These are phyloP conservation scores for Alethe diademata DNA, from an alignment of 2,113 vertebrate species.

Conservation along the genomic window DNA sequence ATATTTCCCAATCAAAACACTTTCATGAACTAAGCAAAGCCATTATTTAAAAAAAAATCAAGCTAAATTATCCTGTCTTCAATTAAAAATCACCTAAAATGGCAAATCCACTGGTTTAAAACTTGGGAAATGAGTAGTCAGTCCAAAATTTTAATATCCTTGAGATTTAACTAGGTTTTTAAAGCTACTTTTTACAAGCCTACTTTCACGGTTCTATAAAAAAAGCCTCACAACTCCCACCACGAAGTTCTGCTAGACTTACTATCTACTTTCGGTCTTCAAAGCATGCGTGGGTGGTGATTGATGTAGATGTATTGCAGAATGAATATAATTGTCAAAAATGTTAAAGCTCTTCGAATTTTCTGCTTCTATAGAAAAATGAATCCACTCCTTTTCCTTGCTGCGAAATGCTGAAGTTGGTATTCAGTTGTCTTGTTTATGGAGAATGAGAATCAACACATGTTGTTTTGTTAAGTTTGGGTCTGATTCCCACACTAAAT, in stretches of 20 bases:
- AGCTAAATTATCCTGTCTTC: background rate
- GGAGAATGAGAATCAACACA: background rate
- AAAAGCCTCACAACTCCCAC: background rate
- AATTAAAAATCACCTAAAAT: background rate
- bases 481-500: background rate
- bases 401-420: background rate
- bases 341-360: constrained; percentile 12
- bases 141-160: background rate
- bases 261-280: constrained; percentile 41
- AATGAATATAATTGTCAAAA: constrained; percentile 12
- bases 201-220: background rate
- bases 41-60: background rate
- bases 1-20: background rate
- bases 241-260: constrained; percentile 36
- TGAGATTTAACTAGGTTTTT: background rate
- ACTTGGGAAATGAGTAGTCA: background rate
- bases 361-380: constrained; percentile 17
- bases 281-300: constrained; percentile 40
- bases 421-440: background rate
- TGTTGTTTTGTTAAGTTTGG: background rate
- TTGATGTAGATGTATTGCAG: constrained; percentile 39
- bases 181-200: background rate
- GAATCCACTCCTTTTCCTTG: background rate
- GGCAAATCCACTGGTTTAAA: background rate
- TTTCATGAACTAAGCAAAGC: background rate